Base-by-base conservation (phyloP, 2,113 vertebrate species). In the Philantomba maxwellii region DNA sequence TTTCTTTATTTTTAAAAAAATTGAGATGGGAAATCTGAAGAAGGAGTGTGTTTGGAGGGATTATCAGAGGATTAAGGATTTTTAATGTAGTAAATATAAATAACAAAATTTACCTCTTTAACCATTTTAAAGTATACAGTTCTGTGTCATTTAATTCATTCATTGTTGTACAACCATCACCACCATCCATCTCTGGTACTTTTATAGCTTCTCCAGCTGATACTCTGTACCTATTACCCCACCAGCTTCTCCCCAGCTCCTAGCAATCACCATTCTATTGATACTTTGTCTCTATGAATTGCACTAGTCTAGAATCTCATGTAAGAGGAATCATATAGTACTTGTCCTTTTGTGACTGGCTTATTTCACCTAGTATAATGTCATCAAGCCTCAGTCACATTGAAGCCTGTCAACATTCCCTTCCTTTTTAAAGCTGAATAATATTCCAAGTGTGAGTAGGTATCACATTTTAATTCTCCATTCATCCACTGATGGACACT, bases 401-500 rank as follows among this genome's bases (percentile, higher is more conserved):
- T 33, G 53, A 15, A 6, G 16, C 36, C 2, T 1, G 45, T 75
- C 78, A 16, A 26, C 60, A 62, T 15, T 11, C 1, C 45, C 87
- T 84, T 12, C 33, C 25, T 89, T 49, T 60, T 39, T 2, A 49
- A 43, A 80, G 53, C 33, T 49, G 30, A 39, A 14, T 28, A 10
- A 23, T 7, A 25, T 2, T 17, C 36, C 70, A 4, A 6, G 5
- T 16, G 6, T 53, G 1, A 5, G 47, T 28, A 36, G 2, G 8
- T 15, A 58, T 55, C 55, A 16, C 26, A 6, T 47, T 26, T 12
- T 6, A 53, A 36, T 55, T 53, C 15, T 66, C 17, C 51, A 3
- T 7, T 33, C 36, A 2, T 36, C 23, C 16, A 2, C 0, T 14
- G 2, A 16, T 0, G 3, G 57, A 30, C 45, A 2, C 28, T 6